Base-by-base conservation (phyloP, 1,140 invertebrate species). In the Argopecten irradians region DNA sequence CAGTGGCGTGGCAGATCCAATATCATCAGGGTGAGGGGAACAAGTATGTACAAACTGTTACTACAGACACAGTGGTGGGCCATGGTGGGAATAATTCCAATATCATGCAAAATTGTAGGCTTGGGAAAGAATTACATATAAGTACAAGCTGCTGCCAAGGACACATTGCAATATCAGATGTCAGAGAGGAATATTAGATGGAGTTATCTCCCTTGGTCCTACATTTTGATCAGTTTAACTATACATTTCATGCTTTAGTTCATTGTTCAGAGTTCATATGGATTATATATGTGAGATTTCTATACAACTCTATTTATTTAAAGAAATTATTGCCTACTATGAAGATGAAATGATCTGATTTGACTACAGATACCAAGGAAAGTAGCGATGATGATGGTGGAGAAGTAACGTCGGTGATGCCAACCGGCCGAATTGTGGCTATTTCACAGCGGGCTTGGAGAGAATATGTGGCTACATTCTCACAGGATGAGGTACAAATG, bases 371-470 rank as follows among this genome's bases (percentile, higher is more conserved):
- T 32, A 33, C 34, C 8, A 83, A 89, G 13, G 87, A 85, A 0
- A 16, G 13, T 35, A 55, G 88, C 13, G 86, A 89, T 34, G 83
- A 43, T 33, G 90, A 86, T 34, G 16, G 28, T 41, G 90, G 90
- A 82, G 88, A 88, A 2, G 35, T 11, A 0, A 90, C 33, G 32
- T 87, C 91, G 85, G 91, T 92, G 36, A 93, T 95, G 93, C 98
- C 98, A 14, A 99, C 98, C 22, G 99, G 98, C 1, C 96, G 96
- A 93, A 97, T 99, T 88, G 98, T 99, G 82, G 98, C 98, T 28
- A 98, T 99, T 89, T 97, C 99, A 85, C 97, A 97, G 90, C 96
- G 99, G 90, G 99, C 99, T 95, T 99, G 98, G 98, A 96, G 98
- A 43, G 94, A 95, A 87, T 96, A 95, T 92, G 93, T 95, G 9